Percentiles rank a stretch among this genome's conserved stretches.
Evolutionary conservation across 2,113 vertebrate genomes (phyloP).

Genomic region (Leptosomus discolor): DNA sequence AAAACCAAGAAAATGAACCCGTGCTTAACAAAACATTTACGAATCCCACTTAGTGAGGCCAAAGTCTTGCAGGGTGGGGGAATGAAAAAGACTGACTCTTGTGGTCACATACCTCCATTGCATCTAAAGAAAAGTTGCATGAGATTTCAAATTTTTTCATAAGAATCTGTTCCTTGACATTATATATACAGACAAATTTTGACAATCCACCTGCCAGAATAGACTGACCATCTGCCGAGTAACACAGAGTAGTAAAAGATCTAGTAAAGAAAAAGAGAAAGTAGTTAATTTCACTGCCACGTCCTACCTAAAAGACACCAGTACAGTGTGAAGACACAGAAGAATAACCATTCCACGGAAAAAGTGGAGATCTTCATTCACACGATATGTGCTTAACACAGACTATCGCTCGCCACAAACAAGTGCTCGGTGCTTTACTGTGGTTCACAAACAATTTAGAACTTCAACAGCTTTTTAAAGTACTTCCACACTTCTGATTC

Average conservation of each 20-base stretch:
- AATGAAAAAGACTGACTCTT: not conserved
- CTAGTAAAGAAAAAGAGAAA: constrained; percentile 58
- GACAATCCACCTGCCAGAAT: constrained; percentile 91
- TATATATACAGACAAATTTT: constrained; percentile 95
- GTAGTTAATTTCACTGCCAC: not conserved
- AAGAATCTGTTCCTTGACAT: constrained; percentile 89
- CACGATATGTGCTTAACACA: not conserved
- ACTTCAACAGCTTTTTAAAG: not conserved
- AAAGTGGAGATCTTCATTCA: not conserved
- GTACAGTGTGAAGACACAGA: not conserved
- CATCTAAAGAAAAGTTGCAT: constrained; percentile 93
- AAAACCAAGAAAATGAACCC: not conserved
- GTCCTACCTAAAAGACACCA: not conserved
- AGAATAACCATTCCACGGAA: not conserved
- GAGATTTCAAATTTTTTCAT: constrained; percentile 97
- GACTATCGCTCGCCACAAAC: not conserved
- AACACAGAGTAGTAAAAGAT: constrained; percentile 91
- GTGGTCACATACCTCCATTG: constrained; percentile 86
- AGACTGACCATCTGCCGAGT: constrained; percentile 90
- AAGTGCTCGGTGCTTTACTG: not conserved
- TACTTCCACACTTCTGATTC: not conserved
- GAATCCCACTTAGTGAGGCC: not conserved
- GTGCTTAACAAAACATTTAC: not conserved
- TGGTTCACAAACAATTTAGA: not conserved
- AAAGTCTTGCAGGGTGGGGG: not conserved